A percentile compares a stretch with the other conserved stretches of the same genome.
Evolutionary conservation across 2,113 vertebrate genomes (phyloP).

Genomic region (Muscicapa adusta): DNA sequence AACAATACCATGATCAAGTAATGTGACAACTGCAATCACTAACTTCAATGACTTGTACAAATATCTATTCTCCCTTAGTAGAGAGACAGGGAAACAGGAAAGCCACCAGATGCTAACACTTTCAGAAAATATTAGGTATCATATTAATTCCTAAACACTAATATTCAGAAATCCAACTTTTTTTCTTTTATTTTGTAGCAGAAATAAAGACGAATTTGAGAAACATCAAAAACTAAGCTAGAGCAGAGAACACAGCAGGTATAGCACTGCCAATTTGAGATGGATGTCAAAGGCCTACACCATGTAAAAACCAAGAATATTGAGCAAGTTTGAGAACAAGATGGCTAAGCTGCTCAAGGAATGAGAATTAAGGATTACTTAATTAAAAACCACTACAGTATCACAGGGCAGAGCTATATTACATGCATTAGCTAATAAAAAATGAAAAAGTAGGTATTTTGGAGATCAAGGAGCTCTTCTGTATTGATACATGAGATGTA

Average conservation of each 20-base stretch:
- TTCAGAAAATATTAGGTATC: neutral
- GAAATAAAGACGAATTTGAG: neutral
- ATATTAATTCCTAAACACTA: neutral
- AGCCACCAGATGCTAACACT: neutral
- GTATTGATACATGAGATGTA: neutral
- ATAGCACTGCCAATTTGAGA: neutral
- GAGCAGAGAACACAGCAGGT: neutral
- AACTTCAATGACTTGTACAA: neutral
- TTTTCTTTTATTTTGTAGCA: neutral
- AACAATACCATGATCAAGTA: neutral
- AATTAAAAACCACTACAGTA: neutral
- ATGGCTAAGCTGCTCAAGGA: neutral
- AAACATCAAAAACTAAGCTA: neutral
- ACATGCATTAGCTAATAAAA: neutral
- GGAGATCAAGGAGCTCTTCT: constrained; percentile 1
- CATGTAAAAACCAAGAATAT: neutral
- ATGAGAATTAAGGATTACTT: neutral
- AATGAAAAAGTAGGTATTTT: neutral
- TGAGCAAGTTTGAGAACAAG: neutral
- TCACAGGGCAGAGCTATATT: neutral
- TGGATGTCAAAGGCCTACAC: neutral
- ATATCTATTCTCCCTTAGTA: neutral
- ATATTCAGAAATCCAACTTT: neutral
- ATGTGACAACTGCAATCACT: neutral
- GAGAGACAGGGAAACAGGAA: neutral